Evolutionary conservation across 2,113 vertebrate species (phyloP).

Genomic region (Craseonycteris thonglongyai): DNA sequence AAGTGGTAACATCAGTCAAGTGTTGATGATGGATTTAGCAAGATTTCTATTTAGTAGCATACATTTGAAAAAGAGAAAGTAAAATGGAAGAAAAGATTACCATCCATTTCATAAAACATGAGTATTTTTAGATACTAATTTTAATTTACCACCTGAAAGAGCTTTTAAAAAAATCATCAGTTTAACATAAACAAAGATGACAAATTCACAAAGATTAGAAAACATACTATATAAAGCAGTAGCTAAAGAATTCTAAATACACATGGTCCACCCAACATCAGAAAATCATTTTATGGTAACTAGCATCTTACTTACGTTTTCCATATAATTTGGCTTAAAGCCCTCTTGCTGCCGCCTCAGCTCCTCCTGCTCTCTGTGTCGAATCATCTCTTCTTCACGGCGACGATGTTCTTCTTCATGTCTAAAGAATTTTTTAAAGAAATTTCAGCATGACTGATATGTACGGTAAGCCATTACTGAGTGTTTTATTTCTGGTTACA

Average conservation of each 20-base stretch:
- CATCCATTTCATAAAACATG: background rate
- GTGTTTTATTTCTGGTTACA: background rate
- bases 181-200: background rate
- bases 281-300: background rate
- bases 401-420: conserved; percentile 96
- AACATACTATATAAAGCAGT: background rate
- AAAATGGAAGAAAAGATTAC: conserved; percentile 4
- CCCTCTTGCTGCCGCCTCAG: conserved; percentile 89
- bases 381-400: conserved; percentile 93
- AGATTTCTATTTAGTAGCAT: background rate
- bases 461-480: background rate
- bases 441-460: background rate
- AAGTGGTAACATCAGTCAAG: background rate
- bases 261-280: background rate
- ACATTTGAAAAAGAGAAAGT: background rate
- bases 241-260: background rate
- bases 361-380: conserved; percentile 95
- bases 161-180: background rate
- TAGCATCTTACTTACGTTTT: conserved; percentile 88
- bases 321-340: conserved; percentile 93
- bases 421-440: conserved; percentile 68
- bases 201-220: background rate
- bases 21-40: background rate
- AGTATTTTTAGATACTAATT: conserved; percentile 4
- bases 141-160: background rate